These are phyloP conservation scores for Cyclina sinensis DNA, from an alignment of 1,140 invertebrate species.

Conservation along the genomic window DNA sequence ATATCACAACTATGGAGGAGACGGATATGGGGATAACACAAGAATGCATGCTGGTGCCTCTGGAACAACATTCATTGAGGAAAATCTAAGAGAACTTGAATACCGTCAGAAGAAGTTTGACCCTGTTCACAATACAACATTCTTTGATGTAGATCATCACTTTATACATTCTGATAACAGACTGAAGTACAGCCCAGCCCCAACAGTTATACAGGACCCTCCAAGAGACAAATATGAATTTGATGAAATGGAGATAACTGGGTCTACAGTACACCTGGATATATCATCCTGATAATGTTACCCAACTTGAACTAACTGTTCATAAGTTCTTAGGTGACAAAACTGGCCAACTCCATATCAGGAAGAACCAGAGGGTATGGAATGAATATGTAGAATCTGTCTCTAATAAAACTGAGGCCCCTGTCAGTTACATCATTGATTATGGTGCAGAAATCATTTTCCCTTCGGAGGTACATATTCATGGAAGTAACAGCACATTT, in stretches of 20 bases:
- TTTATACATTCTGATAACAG: constrained; percentile 77
- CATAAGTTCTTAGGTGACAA: constrained; percentile 82
- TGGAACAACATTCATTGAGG: constrained; percentile 79
- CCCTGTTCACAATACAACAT: constrained; percentile 76
- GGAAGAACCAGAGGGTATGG: constrained; percentile 75
- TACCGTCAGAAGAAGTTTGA: constrained; percentile 80
- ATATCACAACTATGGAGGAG: constrained; percentile 78
- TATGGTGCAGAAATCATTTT: constrained; percentile 77
- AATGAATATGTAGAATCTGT: constrained; percentile 79
- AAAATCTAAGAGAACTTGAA: constrained; percentile 78
- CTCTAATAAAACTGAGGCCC: constrained; percentile 79
- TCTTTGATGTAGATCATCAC: constrained; percentile 77
- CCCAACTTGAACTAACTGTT: constrained; percentile 68
- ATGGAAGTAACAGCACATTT: constrained; percentile 79
- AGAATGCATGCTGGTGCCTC: constrained; percentile 74
- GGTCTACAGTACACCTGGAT: constrained; percentile 76
- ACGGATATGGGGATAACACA: constrained; percentile 58
- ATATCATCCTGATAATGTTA: constrained; percentile 71
- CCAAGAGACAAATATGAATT: constrained; percentile 74
- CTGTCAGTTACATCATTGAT: constrained; percentile 80
- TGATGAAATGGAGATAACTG: constrained; percentile 79
- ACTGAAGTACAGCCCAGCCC: constrained; percentile 73
- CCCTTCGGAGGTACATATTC: constrained; percentile 77
- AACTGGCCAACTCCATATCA: constrained; percentile 77
- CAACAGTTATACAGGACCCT: constrained; percentile 75